These are phyloP conservation scores for Ridgeia piscesae DNA, from an alignment of 1,140 invertebrate species.

Conservation along the genomic window DNA sequence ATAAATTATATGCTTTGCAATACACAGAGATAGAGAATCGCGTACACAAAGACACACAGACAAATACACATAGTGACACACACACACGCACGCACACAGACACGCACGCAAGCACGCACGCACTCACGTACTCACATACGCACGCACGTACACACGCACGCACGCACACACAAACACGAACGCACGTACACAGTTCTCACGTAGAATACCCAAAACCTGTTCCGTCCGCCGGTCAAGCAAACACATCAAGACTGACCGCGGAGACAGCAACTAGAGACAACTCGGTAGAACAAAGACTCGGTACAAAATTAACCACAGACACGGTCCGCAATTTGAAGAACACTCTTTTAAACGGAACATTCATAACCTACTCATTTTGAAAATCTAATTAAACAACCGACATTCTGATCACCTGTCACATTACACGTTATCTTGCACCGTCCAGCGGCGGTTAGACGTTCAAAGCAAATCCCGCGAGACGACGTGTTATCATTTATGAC, in stretches of 20 bases:
- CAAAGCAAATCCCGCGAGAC: background rate
- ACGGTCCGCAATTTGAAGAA: background rate
- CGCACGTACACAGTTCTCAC: background rate
- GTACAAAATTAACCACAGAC: too few species aligned
- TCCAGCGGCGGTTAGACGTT: background rate
- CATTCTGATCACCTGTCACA: background rate
- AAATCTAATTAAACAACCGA: background rate
- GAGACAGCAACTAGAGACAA: too few species aligned
- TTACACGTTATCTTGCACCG: background rate
- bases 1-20: too few species aligned
- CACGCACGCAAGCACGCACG: background rate
- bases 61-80: too few species aligned
- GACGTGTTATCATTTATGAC: background rate
- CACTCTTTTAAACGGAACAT: background rate
- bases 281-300: too few species aligned
- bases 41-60: too few species aligned
- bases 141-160: too few species aligned
- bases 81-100: background rate
- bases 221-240: too few species aligned
- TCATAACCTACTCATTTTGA: background rate
- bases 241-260: too few species aligned
- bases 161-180: too few species aligned
- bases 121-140: background rate
- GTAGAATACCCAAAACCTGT: too few species aligned
- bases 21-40: too few species aligned